Percentiles rank a stretch among this genome's conserved stretches.
phyloP scores from a whole-genome alignment of 2,888 invertebrate genomes.

The Campaea margaritaria region DNA sequence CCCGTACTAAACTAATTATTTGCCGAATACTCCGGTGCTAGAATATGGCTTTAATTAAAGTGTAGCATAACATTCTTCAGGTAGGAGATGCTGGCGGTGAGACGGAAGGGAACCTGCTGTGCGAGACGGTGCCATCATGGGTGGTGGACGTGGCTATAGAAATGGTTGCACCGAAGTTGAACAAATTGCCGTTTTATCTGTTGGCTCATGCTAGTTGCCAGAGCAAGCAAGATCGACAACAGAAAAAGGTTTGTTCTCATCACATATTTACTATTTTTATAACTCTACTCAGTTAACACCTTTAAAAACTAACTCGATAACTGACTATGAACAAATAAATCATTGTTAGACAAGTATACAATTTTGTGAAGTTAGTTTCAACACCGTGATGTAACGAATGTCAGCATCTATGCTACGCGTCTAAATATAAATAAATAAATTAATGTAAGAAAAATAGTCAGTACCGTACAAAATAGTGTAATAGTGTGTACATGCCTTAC shows the following conservation, averaged over 20 bases:
- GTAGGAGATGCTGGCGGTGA: constrained; percentile 98
- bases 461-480: too few species aligned
- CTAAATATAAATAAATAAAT: too few species aligned
- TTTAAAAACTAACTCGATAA: too few species aligned
- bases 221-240: constrained; percentile 89
- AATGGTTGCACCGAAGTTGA: constrained; percentile 97
- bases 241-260: constrained; percentile 89
- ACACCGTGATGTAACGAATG: too few species aligned
- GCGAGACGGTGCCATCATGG: constrained; percentile 98
- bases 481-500: too few species aligned
- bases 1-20: constrained; percentile 6
- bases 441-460: too few species aligned
- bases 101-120: constrained; percentile 95
- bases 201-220: constrained; percentile 94
- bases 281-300: too few species aligned
- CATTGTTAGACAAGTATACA: too few species aligned
- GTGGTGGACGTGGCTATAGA: constrained; percentile 97
- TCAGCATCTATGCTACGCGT: too few species aligned
- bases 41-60: constrained; percentile 15
- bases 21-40: background rate
- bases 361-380: too few species aligned
- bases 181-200: constrained; percentile 98
- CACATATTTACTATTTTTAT: too few species aligned
- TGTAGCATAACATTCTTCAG: constrained; percentile 47
- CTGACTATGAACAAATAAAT: too few species aligned